phyloP scores from a whole-genome alignment of 2,797 vertebrate genomes.

The Diceros bicornis region DNA sequence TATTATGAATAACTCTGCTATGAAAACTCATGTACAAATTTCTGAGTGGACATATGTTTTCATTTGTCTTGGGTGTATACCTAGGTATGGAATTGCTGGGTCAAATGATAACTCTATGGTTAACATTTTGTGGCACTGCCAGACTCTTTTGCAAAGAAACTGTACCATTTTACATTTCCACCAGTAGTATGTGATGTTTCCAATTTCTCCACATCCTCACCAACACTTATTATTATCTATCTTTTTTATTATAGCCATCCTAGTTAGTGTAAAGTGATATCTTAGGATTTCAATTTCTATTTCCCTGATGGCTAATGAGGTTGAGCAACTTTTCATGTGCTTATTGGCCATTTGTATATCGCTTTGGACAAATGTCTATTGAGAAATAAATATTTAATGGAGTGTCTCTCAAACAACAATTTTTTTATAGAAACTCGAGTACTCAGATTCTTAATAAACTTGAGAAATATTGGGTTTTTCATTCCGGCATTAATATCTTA shows the following conservation, averaged over 20 bases:
- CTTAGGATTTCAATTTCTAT: background rate
- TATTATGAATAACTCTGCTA: background rate
- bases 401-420: background rate
- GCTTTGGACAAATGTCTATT: background rate
- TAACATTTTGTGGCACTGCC: background rate
- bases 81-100: background rate
- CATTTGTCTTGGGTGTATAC: background rate
- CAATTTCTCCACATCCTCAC: background rate
- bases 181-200: background rate
- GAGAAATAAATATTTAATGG: background rate
- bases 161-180: background rate
- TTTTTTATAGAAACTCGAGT: background rate
- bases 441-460: background rate
- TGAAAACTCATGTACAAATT: background rate
- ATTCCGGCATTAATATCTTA: background rate
- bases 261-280: background rate
- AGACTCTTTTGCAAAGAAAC: background rate
- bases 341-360: background rate
- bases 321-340: background rate
- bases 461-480: background rate
- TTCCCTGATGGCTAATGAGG: background rate
- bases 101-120: background rate
- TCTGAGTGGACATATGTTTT: background rate
- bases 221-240: background rate
- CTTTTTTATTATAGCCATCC: background rate